These are phyloP conservation scores for Bos javanicus DNA, from an alignment of 2,113 vertebrate species.

Conservation along the genomic window DNA sequence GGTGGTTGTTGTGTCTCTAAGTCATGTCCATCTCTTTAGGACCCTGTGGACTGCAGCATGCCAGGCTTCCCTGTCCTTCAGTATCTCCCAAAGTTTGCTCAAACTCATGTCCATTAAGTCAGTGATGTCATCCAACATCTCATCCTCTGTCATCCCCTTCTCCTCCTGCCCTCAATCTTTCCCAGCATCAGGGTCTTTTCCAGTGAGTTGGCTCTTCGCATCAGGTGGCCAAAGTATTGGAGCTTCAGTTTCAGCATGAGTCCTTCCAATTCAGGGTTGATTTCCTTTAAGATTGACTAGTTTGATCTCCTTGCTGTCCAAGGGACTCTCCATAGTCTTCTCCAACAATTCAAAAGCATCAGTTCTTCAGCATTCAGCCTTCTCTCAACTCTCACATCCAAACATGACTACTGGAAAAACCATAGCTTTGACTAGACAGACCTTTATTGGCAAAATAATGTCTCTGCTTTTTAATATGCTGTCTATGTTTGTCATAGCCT, in stretches of 20 bases:
- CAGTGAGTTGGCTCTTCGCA: neutral
- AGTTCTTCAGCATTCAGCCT: neutral
- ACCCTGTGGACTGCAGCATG: neutral
- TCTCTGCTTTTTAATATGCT: neutral
- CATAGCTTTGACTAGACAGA: neutral
- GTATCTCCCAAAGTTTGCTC: neutral
- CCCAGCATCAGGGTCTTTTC: neutral
- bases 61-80: neutral
- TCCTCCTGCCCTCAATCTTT: neutral
- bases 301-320: neutral
- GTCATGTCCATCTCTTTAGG: neutral
- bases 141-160: neutral
- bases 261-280: neutral
- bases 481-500: neutral
- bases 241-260: neutral
- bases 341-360: neutral
- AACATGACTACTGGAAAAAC: neutral
- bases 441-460: neutral
- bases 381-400: neutral
- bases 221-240: neutral
- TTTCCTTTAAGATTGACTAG: neutral
- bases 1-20: neutral
- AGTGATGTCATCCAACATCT: neutral
- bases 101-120: neutral
- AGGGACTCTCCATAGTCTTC: neutral